Evolutionary conservation across 2,888 invertebrate species (phyloP), one percentile per base, ranked within the genome.

Genomic region (Nomada lathburiana): DNA sequence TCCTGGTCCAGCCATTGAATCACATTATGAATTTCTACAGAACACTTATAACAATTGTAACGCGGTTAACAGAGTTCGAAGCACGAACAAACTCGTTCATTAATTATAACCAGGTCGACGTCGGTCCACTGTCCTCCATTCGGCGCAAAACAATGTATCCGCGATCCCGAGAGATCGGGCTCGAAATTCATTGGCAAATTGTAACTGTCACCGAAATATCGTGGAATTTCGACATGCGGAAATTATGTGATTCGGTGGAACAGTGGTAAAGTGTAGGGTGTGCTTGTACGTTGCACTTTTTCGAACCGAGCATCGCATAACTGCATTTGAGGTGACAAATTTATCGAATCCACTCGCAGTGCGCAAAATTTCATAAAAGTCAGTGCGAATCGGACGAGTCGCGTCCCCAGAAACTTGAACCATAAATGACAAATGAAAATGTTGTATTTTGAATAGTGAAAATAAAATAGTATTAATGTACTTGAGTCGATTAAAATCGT

Each of bases 11-110:
- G 29, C 78, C 36, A 57, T 63, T 69, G 57, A 72, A 80, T 71
- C 72, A 63, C 67, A 67, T 80, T 80, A 80, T 57, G 62, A 72
- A 79, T 72, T 72, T 50, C 70, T 72, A 62, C 60, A 50, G 63
- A 42, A 68, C 80, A 79, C 70, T 80, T 74, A 57, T 72, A 57
- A 68, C 69, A 81, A 83, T 76, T 81, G 72, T 67, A 67, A 59
- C 52, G 64, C 75, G 60, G 75, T 82, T 82, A 82, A 50, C 71
- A 55, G 29, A 71, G 53, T 63, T 75, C 69, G 75, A 63, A 69
- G 64, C 70, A 64, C 29, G 69, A 13, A 47, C 47, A 47, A 47
- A 72, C 68, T 72, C 83, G 75, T 69, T 78, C 71, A 71, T 75
- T 78, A 75, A 82, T 79, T 75, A 83, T 78, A 78, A 78, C 76